These are phyloP conservation scores for Bruchidius siliquastri DNA, from an alignment of 2,888 invertebrate genomes.

Conservation along the genomic window DNA sequence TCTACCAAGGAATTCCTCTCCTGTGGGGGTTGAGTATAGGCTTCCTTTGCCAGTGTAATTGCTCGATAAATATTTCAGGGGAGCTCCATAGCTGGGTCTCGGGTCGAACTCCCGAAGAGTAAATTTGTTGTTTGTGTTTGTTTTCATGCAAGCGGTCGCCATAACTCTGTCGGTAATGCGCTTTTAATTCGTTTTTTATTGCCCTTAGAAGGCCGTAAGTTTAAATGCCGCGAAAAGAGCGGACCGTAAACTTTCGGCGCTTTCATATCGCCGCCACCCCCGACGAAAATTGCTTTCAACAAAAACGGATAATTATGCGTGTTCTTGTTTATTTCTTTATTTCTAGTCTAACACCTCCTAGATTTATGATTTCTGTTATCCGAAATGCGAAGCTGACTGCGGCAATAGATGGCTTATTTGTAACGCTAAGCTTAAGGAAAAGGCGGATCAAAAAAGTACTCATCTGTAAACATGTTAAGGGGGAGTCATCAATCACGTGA, in stretches of 20 bases:
- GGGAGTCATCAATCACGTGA: too few relatives aligned
- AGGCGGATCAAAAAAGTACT: background rate
- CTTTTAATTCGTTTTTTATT: conserved; percentile 19
- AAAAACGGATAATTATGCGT: background rate
- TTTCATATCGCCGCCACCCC: conserved; percentile 4
- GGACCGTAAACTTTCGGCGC: background rate
- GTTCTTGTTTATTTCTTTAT: background rate
- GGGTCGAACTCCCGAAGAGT: background rate
- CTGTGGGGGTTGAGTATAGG: background rate
- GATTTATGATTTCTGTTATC: background rate
- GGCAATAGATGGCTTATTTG: background rate
- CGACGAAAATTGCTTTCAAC: conserved; percentile 1
- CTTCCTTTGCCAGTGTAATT: background rate
- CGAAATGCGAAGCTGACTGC: background rate
- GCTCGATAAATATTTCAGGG: conserved; percentile 5
- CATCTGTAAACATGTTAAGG: too few relatives aligned
- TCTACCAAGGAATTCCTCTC: background rate
- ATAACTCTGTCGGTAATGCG: conserved; percentile 14
- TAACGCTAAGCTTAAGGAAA: background rate
- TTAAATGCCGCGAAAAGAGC: conserved; percentile 4
- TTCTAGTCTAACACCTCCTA: background rate
- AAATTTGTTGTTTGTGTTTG: conserved; percentile 18
- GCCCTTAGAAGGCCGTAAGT: conserved; percentile 4
- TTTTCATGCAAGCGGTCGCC: conserved; percentile 14
- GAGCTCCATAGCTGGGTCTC: background rate